Evolutionary conservation across 2,113 vertebrate species (phyloP), one percentile per base, ranked within the genome.

Genomic region (Myrmecophaga tridactyla): DNA sequence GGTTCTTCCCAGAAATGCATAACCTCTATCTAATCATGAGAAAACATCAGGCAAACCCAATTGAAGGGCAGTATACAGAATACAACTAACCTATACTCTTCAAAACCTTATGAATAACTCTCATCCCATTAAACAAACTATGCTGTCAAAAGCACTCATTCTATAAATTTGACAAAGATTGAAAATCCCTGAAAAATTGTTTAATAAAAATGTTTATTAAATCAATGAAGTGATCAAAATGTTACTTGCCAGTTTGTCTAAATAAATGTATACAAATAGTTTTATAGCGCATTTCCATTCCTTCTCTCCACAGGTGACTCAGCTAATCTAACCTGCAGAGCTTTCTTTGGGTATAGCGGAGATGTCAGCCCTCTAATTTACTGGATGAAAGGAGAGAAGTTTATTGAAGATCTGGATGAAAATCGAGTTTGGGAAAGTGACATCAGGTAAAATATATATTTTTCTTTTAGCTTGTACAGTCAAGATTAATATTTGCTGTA

Each of bases 351-450:
- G 76, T 99, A 99, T 97, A 99, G 99, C 76, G 99, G 99, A 65
- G 99, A 99, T n/a, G 99, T 99, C 97, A 99, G 99, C 96, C 99
- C 99, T 34, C 98, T 99, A 97, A 99, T 99, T 98, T 99, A 99
- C 98, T 99, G 99, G 99, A 99, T 99, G 99, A 99, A 99, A 98
- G 99, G 99, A 67, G 99, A 99, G 96, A 99, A 99, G 97, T 99
- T 99, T 98, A 99, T 99, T 93, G 99, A 99, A 98, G 99, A 99
- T 98, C 98, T 99, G 98, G 99, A 99, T 97, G 99, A 99, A 97
- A 99, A 99, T 97, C 98, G 99, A 96, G 98, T 99, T 94, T 99
- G 99, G 98, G 99, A 99, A 98, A 99, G 99, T 84, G 99, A 99
- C 89, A 99, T 99, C 97, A 99, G 99, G 99, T 99, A 99, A 99